Conservation (phyloP, 2,797 vertebrate species). For the Sebastes miniatus region DNA sequence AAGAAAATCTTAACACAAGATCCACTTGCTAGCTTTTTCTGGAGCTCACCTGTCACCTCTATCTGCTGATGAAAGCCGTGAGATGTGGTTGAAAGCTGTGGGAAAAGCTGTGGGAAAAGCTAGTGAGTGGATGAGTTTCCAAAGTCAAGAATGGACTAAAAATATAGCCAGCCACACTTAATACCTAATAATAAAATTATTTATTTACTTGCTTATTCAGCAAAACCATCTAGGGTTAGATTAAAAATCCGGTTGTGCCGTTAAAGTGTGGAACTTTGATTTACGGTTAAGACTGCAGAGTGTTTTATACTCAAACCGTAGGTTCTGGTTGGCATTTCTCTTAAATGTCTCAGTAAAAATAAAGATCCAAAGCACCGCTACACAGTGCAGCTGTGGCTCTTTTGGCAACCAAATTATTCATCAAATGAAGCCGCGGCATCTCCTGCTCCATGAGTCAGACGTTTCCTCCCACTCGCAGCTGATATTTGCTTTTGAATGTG, state of each 20-base stretch:
- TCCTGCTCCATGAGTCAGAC: conserved; percentile 29
- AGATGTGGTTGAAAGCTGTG: background rate
- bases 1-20: too few species aligned
- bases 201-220: background rate
- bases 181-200: background rate
- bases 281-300: too few species aligned
- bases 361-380: background rate
- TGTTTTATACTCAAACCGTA: background rate
- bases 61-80: background rate
- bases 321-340: background rate
- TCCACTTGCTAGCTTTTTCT: background rate
- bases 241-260: background rate
- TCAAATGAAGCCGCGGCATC: conserved; percentile 5
- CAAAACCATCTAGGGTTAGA: background rate
- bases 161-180: background rate
- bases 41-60: too few species aligned
- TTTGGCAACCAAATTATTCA: conserved; percentile 7
- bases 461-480: conserved; percentile 33
- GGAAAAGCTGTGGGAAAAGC: background rate
- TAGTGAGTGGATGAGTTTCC: background rate
- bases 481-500: conserved; percentile 35
- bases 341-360: background rate
- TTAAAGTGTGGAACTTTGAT: background rate
- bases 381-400: conserved; percentile 1
- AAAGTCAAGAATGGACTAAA: background rate